Evolutionary conservation across 2,113 vertebrate genomes (phyloP).

Genomic region (Pteruthius melanotis): DNA sequence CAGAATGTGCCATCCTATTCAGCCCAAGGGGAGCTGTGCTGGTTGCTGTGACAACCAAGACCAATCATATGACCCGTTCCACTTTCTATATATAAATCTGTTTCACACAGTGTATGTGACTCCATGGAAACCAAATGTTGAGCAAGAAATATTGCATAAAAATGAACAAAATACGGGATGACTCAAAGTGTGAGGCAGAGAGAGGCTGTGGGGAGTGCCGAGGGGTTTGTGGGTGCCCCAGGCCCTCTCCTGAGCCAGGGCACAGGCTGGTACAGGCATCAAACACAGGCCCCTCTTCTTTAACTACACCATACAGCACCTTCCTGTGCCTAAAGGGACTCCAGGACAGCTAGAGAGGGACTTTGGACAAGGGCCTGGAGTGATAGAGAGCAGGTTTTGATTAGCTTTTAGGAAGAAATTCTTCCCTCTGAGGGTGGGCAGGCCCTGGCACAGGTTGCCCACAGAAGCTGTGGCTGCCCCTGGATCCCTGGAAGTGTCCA

Average conservation of each 20-base stretch:
- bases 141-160: slow-evolving; percentile 66
- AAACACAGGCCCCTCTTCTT: not conserved
- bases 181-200: not conserved
- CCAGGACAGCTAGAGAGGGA: not conserved
- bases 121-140: slow-evolving; percentile 66
- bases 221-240: not conserved
- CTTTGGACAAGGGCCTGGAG: not conserved
- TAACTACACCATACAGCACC: not conserved
- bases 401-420: not conserved
- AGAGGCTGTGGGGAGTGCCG: not conserved
- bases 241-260: not conserved
- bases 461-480: not conserved
- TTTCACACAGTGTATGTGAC: slow-evolving; percentile 71
- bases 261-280: not conserved
- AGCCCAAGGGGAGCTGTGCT: slow-evolving; percentile 64
- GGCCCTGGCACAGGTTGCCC: not conserved
- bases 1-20: slow-evolving; percentile 31
- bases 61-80: slow-evolving; percentile 73
- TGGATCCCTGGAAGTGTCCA: not conserved
- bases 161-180: slow-evolving; percentile 54
- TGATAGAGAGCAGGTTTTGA: not conserved
- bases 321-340: not conserved
- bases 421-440: accelerated
- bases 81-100: slow-evolving; percentile 82
- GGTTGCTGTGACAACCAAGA: slow-evolving; percentile 67